phyloP scores from a whole-genome alignment of 2,113 vertebrate genomes.

The Pollimyrus isidori region DNA sequence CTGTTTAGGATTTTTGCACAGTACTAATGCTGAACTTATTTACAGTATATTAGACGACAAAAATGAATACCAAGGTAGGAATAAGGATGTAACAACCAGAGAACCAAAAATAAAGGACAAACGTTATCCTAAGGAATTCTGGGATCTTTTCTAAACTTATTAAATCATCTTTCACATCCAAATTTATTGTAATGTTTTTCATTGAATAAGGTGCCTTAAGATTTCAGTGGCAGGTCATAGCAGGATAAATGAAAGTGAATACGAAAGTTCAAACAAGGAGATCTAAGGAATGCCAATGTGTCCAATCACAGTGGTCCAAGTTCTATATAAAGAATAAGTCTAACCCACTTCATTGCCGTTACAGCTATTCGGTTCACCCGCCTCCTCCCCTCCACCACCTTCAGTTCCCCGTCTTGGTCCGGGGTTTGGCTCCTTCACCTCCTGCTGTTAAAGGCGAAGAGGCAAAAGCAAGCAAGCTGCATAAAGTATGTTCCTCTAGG shows the following conservation, averaged over 20 bases:
- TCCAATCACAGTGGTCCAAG: no score
- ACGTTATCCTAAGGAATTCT: background rate
- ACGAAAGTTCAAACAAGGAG: no score
- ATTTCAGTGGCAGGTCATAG: background rate
- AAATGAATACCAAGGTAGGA: background rate
- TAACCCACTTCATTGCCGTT: no score
- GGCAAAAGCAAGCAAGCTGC: background rate
- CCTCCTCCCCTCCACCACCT: no score
- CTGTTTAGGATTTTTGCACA: background rate
- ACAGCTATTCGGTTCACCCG: no score
- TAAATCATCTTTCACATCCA: background rate
- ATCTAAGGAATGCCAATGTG: no score
- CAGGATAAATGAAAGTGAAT: background rate
- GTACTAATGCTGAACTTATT: background rate
- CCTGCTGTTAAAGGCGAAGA: background rate
- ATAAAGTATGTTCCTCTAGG: background rate
- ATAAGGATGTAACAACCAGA: background rate
- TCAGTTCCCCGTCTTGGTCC: no score
- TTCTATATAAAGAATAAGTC: no score
- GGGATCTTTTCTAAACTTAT: background rate
- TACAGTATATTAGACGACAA: background rate
- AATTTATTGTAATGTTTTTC: background rate
- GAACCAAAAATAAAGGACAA: background rate
- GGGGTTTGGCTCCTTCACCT: no score
- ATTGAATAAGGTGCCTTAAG: background rate